These are phyloP conservation scores for Laothoe populi DNA, from an alignment of 2,888 invertebrate species.

Conservation along the genomic window DNA sequence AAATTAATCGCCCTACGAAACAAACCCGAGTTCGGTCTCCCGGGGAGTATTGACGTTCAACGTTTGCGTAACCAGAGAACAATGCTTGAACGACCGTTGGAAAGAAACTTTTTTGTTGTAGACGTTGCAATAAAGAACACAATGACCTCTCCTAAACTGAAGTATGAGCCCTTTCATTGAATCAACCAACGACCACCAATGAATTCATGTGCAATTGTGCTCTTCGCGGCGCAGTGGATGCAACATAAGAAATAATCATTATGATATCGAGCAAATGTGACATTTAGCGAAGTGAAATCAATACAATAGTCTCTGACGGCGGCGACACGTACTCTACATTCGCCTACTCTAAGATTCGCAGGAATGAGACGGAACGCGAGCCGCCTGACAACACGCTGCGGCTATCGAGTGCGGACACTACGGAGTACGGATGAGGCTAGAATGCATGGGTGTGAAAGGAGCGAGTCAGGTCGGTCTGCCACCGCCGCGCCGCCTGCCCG, in stretches of 20 bases:
- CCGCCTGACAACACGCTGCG: slow-evolving; percentile 32
- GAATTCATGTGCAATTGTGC: slow-evolving; percentile 17
- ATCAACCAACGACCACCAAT: background rate
- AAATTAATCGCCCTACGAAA: background rate
- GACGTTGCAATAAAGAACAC: background rate
- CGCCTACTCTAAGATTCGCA: slow-evolving; percentile 40
- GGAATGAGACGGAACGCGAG: slow-evolving; percentile 54
- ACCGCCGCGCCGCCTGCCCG: slow-evolving; percentile 33
- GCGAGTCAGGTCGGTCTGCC: slow-evolving; percentile 2
- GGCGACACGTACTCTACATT: background rate
- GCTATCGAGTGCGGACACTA: background rate
- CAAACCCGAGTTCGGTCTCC: background rate
- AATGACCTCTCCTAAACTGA: slow-evolving; percentile 6
- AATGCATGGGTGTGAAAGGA: slow-evolving; percentile 39
- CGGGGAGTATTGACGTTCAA: background rate
- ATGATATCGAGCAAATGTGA: slow-evolving; percentile 26
- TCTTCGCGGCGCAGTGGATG: slow-evolving; percentile 4
- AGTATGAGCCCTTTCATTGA: slow-evolving; percentile 5
- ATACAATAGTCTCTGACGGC: slow-evolving; percentile 18
- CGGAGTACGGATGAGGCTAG: slow-evolving; percentile 34
- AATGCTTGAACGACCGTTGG: background rate
- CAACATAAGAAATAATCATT: slow-evolving; percentile 14
- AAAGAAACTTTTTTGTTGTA: background rate
- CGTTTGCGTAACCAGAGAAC: background rate
- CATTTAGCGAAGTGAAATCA: slow-evolving; percentile 36